Evolutionary conservation across 1,140 invertebrate genomes (phyloP).

Genomic region (Danaus melanippus): DNA sequence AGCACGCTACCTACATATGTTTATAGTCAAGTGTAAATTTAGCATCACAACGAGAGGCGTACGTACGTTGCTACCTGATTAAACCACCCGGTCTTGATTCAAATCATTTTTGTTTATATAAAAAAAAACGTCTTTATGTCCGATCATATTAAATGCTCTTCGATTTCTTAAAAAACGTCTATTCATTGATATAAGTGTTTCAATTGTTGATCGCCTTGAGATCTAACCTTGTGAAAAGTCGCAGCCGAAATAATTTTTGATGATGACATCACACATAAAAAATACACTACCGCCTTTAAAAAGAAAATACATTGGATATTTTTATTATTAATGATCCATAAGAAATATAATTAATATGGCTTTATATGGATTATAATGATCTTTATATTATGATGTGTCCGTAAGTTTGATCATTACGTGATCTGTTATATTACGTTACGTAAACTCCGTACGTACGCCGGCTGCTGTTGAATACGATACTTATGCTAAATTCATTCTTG

Average conservation of each 20-base stretch:
- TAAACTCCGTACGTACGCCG: no score
- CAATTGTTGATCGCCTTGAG: slow-evolving; percentile 3
- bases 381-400: no score
- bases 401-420: no score
- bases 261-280: no score
- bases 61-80: slow-evolving; percentile 17
- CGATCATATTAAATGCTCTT: not conserved
- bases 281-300: no score
- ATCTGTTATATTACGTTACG: no score
- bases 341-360: no score
- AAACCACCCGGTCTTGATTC: not conserved
- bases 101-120: not conserved
- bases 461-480: slow-evolving; percentile 5
- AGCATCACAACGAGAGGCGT: slow-evolving; percentile 50
- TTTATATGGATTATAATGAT: no score
- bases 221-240: not conserved
- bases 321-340: no score
- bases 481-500: slow-evolving; percentile 66
- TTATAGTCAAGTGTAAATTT: slow-evolving; percentile 68
- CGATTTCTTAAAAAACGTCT: not conserved
- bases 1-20: slow-evolving; percentile 63
- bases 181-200: not conserved
- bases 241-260: no score
- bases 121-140: not conserved
- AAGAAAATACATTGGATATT: no score